Evolutionary conservation across 1,140 invertebrate genomes (phyloP), one percentile per base, ranked within the genome.

Genomic region (Cydia pomonella): DNA sequence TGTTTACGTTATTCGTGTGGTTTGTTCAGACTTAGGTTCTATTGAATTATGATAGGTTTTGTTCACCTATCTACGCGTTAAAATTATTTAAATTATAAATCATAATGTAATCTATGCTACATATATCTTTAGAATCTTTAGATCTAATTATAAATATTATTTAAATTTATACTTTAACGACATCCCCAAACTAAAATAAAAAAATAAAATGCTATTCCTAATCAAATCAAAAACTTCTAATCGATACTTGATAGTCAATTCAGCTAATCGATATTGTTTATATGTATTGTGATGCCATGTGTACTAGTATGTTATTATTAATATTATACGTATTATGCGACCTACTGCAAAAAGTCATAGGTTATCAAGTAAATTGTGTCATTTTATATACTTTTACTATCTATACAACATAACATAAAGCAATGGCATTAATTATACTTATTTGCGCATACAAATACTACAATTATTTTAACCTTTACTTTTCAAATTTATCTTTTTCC

Each of bases 1-100:
- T 79, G 79, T 76, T 84, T 80, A 80, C n/a, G 10, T 33, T 66
- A 59, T 59, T n/a, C 50, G 6, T 21, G 7, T 7, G 18, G 10
- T 23, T 9, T 23, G 18, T 59, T 4, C 53, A 53, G 50, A n/a
- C 50, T 53, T 59, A 59, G 18, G 21, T 50, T 50, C 1, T 18
- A 50, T 50, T 50, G 47, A 50, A 16, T n/a, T 18, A 4, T 16
- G 16, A 12, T 13, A 16, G 44, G 44, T 47, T 47, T 13, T 16
- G 4, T 47, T 47, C 6, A 47, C 12, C 44, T 38, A 38, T 10
- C 2, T 38, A 9, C 29, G 7, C 29, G 1, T 33, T 9, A 33
- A 38, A 38, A 2, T 38, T 38, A 38, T 38, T 38, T 10, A 38
- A 38, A 38, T 38, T 38, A 9, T 38, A 38, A 38, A 38, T 38